Evolutionary conservation across 2,113 vertebrate species (phyloP).

Genomic region (Xenopus laevis): DNA sequence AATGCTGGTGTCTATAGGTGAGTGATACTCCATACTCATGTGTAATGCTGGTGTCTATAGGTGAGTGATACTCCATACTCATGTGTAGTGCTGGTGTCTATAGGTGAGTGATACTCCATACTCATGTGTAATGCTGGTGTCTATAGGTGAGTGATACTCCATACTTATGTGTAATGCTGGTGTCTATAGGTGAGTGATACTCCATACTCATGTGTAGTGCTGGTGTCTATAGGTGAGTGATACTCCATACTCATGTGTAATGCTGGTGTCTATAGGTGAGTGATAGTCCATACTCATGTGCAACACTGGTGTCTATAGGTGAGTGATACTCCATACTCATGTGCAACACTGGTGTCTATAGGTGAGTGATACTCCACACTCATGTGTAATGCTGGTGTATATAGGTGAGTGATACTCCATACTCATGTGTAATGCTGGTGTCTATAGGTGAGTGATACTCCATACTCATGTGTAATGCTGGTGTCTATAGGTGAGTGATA

Average conservation of each 20-base stretch:
- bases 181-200: conserved; percentile 71
- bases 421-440: conserved; percentile 56
- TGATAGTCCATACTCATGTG: neutral
- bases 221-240: conserved; percentile 76
- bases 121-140: conserved; percentile 60
- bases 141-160: conserved; percentile 65
- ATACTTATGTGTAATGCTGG: conserved; percentile 50
- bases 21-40: neutral
- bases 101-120: conserved; percentile 59
- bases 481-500: conserved; percentile 73
- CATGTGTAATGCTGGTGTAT: conserved; percentile 63
- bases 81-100: conserved; percentile 66
- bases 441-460: conserved; percentile 68
- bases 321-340: conserved; percentile 1
- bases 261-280: conserved; percentile 77
- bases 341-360: conserved; percentile 69
- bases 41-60: conserved; percentile 72
- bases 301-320: conserved; percentile 76
- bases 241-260: neutral
- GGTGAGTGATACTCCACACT: conserved; percentile 54
- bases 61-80: conserved; percentile 49
- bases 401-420: conserved; percentile 63
- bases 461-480: conserved; percentile 46
- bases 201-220: conserved; percentile 21
- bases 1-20: conserved; percentile 77